Evolutionary conservation across 2,888 invertebrate species (phyloP).

Genomic region (Drosophila rubida): DNA sequence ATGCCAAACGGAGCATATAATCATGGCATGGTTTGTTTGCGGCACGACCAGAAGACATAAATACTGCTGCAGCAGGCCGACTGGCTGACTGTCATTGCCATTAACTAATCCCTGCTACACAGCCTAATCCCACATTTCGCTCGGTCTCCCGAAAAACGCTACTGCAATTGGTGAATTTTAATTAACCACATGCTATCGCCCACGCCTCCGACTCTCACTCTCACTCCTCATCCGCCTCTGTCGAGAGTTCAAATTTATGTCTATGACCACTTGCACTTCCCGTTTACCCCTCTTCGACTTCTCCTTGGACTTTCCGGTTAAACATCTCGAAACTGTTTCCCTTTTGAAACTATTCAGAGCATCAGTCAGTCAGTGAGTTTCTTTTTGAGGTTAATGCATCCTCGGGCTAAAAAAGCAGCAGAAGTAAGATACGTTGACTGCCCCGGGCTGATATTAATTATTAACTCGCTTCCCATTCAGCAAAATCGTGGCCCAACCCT

Average conservation of each 20-base stretch:
- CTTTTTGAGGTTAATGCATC: constrained; percentile 77
- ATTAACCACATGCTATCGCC: constrained; percentile 62
- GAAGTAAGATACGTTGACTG: constrained; percentile 49
- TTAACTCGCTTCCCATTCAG: constrained; percentile 70
- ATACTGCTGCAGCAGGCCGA: constrained; percentile 27
- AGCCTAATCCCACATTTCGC: constrained; percentile 49
- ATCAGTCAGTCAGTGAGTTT: constrained; percentile 19
- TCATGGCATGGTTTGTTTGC: constrained; percentile 52
- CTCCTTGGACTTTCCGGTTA: constrained; percentile 3
- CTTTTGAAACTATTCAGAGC: constrained; percentile 65
- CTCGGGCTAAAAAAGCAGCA: constrained; percentile 57
- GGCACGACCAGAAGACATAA: constrained; percentile 59
- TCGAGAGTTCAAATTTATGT: constrained; percentile 18
- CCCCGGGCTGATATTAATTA: constrained; percentile 74
- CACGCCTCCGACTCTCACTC: too few species aligned
- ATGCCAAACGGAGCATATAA: constrained; percentile 58
- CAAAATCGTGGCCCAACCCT: constrained; percentile 19
- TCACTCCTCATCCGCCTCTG: not conserved
- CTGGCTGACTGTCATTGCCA: constrained; percentile 6
- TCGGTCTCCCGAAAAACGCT: not conserved
- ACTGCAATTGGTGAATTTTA: constrained; percentile 65
- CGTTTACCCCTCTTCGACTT: not conserved
- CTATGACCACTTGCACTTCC: constrained; percentile 27
- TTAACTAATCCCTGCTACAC: constrained; percentile 50
- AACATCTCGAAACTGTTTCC: constrained; percentile 16